These are phyloP conservation scores for Paradoxurus hermaphroditus DNA, from an alignment of 2,113 vertebrate species.

Conservation along the genomic window DNA sequence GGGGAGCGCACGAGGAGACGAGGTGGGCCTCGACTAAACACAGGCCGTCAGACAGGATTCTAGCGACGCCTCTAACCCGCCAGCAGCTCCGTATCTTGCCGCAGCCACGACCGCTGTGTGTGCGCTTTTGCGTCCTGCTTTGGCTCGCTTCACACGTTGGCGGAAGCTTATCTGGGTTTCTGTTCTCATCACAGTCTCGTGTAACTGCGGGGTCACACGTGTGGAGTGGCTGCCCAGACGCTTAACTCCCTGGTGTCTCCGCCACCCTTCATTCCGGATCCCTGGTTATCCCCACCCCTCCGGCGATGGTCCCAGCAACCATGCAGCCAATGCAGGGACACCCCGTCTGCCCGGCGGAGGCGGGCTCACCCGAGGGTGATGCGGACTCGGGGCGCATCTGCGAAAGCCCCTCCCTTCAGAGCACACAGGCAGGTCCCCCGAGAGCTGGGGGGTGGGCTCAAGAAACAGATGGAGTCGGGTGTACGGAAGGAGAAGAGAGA, in stretches of 20 bases:
- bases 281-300: background rate
- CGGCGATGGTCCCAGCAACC: background rate
- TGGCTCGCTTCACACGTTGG: background rate
- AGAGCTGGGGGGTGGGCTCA: background rate
- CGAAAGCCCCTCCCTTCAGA: too few relatives aligned
- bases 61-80: background rate
- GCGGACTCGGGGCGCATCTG: too few relatives aligned
- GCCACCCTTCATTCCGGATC: rapidly evolving
- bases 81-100: rapidly evolving
- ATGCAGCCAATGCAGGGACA: background rate
- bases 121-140: rapidly evolving
- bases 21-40: too few relatives aligned
- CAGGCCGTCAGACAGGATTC: background rate
- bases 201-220: rapidly evolving
- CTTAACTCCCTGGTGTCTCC: background rate
- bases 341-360: too few relatives aligned
- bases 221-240: background rate
- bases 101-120: rapidly evolving
- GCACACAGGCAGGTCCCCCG: background rate
- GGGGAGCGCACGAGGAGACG: rapidly evolving
- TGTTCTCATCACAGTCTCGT: too few relatives aligned
- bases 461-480: background rate
- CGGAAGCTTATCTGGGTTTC: background rate
- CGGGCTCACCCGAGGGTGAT: too few relatives aligned
- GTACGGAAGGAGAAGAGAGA: background rate